phyloP scores from a whole-genome alignment of 2,797 vertebrate genomes.

The Ambastaia sidthimunki region DNA sequence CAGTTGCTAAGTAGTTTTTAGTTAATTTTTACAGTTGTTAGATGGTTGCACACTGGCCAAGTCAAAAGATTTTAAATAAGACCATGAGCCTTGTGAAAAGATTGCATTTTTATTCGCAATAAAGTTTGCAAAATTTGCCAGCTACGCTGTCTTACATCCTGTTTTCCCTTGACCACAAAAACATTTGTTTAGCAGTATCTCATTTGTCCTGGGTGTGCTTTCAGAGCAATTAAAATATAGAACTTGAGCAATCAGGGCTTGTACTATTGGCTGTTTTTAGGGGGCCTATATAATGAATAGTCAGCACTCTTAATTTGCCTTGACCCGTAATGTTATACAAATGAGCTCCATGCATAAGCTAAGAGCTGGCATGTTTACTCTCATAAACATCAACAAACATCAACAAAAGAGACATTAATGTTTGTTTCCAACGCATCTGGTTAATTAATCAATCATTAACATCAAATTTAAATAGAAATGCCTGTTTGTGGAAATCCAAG shows the following conservation, averaged over 20 bases:
- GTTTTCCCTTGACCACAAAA: constrained; percentile 60
- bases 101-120: background rate
- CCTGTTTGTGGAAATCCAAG: constrained; percentile 22
- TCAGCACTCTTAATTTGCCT: constrained; percentile 66
- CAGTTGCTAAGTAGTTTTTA: background rate
- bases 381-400: constrained; percentile 41
- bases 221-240: constrained; percentile 64
- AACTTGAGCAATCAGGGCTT: constrained; percentile 67
- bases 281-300: constrained; percentile 65
- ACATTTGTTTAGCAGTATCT: constrained; percentile 64
- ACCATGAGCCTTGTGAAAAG: background rate
- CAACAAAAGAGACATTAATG: constrained; percentile 36
- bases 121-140: background rate
- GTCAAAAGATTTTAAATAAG: too few species aligned
- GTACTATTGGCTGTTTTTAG: constrained; percentile 60
- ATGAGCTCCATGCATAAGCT: constrained; percentile 14
- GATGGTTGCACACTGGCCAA: too few species aligned
- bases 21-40: too few species aligned
- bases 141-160: constrained; percentile 44
- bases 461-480: constrained; percentile 11
- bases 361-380: constrained; percentile 27
- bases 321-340: constrained; percentile 46
- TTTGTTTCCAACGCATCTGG: background rate
- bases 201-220: constrained; percentile 70
- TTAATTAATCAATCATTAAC: constrained; percentile 18